Conservation (phyloP, 2,797 vertebrate genomes). For the Gymnodraco acuticeps region DNA sequence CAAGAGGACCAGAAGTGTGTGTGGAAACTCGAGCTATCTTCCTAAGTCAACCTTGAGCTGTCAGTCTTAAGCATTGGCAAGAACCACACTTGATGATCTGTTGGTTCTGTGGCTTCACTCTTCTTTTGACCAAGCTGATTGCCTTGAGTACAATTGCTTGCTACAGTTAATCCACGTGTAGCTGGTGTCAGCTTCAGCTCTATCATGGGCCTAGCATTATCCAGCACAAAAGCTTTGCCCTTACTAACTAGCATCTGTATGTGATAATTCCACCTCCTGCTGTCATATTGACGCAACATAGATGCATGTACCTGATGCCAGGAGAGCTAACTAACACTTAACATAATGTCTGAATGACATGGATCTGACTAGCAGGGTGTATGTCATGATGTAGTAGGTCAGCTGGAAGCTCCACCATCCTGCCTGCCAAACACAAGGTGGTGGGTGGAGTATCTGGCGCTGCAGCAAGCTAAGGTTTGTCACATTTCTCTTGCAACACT, state of each 20-base stretch:
- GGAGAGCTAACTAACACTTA: background rate
- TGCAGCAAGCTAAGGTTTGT: constrained; percentile 23
- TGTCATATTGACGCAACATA: background rate
- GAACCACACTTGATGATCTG: constrained; percentile 4
- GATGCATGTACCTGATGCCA: constrained; percentile 1
- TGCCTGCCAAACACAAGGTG: constrained; percentile 14
- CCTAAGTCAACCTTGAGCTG: background rate
- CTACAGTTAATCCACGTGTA: background rate
- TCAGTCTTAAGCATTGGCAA: background rate
- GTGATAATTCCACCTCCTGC: background rate
- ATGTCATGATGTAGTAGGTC: constrained; percentile 21
- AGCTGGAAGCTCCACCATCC: constrained; percentile 10
- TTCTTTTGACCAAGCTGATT: background rate
- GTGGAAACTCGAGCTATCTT: background rate
- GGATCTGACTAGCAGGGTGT: background rate
- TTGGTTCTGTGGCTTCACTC: background rate
- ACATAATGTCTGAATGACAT: background rate
- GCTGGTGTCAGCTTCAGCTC: background rate
- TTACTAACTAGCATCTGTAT: background rate
- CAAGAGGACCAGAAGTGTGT: constrained; percentile 4
- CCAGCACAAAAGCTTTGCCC: background rate
- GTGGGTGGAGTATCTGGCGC: constrained; percentile 10
- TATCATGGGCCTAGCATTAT: background rate
- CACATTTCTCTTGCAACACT: background rate
- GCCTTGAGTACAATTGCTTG: background rate